Conservation (phyloP, 2,113 vertebrate species). For the Corythaixoides concolor region DNA sequence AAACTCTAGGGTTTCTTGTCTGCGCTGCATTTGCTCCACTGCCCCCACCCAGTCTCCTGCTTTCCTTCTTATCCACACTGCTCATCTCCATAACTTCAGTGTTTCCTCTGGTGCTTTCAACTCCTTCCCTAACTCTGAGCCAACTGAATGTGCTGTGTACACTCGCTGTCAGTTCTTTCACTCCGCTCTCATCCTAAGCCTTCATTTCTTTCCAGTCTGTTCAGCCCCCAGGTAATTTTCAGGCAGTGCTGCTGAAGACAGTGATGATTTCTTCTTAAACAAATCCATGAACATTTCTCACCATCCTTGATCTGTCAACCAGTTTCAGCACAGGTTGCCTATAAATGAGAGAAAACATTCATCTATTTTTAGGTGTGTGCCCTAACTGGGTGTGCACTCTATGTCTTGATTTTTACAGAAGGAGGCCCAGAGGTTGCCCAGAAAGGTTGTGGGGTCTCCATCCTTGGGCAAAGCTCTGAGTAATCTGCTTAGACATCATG, state of each 20-base stretch:
- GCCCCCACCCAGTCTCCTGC: not conserved
- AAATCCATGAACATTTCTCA: not conserved
- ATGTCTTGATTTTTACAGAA: not conserved
- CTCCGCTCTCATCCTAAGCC: not conserved
- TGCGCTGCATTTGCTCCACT: not conserved
- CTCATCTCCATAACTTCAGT: not conserved
- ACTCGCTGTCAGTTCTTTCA: not conserved
- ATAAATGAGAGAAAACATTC: not conserved
- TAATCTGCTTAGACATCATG: not conserved
- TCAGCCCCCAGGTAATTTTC: not conserved
- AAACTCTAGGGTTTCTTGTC: not conserved
- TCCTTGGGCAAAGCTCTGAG: not conserved
- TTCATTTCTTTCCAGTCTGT: not conserved
- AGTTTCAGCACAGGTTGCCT: not conserved
- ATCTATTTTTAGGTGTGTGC: not conserved
- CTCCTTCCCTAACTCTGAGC: not conserved
- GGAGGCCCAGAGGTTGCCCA: not conserved
- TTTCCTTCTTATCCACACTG: not conserved
- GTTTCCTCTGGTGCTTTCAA: not conserved
- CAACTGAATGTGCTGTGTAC: not conserved
- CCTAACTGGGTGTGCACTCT: accelerated
- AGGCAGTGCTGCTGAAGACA: not conserved
- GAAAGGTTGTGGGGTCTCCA: not conserved
- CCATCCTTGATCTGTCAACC: not conserved
- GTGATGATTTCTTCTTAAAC: not conserved